Conservation (phyloP, 2,888 invertebrate genomes). For the Acanthacorydalis orientalis region DNA sequence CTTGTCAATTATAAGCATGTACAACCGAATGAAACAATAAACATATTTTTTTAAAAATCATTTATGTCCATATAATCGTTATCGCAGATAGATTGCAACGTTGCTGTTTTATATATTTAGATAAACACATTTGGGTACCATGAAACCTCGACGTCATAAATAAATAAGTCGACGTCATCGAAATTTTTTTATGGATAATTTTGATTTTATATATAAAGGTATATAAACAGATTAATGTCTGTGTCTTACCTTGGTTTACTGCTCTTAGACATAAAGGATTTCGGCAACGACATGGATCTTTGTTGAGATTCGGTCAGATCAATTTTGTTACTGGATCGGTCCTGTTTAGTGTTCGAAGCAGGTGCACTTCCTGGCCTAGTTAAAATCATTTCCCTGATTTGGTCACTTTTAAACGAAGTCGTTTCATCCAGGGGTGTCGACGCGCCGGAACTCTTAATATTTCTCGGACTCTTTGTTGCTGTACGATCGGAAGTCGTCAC, state of each 20-base stretch:
- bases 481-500: constrained; percentile 33
- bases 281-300: constrained; percentile 34
- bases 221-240: not conserved
- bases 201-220: no score
- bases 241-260: constrained; percentile 15
- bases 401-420: constrained; percentile 14
- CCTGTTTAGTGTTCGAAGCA: constrained; percentile 20
- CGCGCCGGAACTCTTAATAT: constrained; percentile 30
- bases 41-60: no score
- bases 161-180: no score
- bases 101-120: no score
- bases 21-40: no score
- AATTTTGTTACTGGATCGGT: constrained; percentile 5
- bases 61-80: no score
- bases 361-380: constrained; percentile 37
- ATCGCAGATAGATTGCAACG: no score
- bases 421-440: constrained; percentile 32
- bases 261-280: constrained; percentile 29
- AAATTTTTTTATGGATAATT: no score
- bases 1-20: no score
- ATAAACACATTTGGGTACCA: no score
- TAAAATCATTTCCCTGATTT: constrained; percentile 23
- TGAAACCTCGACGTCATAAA: no score
- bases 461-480: constrained; percentile 27
- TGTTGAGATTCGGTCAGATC: constrained; percentile 23